Conservation (phyloP, 1,140 invertebrate genomes). For the Eriocheir sinensis region DNA sequence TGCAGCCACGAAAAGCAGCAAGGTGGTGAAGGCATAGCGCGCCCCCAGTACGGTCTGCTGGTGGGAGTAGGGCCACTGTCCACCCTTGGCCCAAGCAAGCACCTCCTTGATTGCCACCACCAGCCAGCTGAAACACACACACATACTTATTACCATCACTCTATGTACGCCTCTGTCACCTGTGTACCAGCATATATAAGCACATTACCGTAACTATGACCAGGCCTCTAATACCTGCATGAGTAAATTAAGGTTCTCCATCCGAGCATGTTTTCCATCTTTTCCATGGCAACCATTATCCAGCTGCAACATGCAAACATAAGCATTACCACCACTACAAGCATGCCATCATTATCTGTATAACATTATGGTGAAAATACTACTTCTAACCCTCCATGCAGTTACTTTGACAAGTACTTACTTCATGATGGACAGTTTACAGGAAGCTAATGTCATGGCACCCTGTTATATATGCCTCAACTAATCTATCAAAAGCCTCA, state of each 20-base stretch:
- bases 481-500: too few species aligned
- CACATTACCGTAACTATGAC: neutral
- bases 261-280: too few species aligned
- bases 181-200: neutral
- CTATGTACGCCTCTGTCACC: neutral
- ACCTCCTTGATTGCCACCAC: conserved; percentile 16
- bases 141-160: neutral
- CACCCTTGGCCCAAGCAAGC: conserved; percentile 42
- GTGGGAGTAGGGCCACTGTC: conserved; percentile 49
- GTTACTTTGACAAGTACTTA: too few species aligned
- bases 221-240: neutral
- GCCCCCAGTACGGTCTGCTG: conserved; percentile 54
- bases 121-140: conserved; percentile 53
- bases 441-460: too few species aligned
- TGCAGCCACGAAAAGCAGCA: conserved; percentile 47
- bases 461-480: too few species aligned
- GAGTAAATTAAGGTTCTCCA: too few species aligned
- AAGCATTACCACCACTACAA: too few species aligned
- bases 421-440: too few species aligned
- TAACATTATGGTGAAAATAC: too few species aligned
- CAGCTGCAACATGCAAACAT: neutral
- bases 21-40: conserved; percentile 56
- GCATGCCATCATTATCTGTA: too few species aligned
- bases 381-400: too few species aligned
- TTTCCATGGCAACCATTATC: too few species aligned